These are phyloP conservation scores for Scaptomyza pallida DNA, from an alignment of 1,140 invertebrate species.

Conservation along the genomic window DNA sequence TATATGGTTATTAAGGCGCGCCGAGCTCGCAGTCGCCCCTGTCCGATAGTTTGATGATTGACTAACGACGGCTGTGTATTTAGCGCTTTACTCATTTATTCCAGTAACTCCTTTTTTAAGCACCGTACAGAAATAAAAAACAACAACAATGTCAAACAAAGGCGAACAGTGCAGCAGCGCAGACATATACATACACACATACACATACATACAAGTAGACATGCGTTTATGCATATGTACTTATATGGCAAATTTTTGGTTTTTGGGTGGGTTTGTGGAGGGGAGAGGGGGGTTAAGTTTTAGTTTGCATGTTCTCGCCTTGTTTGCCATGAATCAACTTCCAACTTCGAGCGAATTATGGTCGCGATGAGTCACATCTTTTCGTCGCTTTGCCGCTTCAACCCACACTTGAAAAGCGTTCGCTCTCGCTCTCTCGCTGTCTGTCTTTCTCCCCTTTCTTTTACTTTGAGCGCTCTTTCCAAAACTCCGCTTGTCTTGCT, in stretches of 20 bases:
- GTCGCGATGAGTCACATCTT: constrained; percentile 65
- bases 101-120: constrained; percentile 44
- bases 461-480: constrained; percentile 39
- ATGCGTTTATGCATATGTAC: constrained; percentile 12
- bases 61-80: constrained; percentile 34
- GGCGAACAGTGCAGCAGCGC: constrained; percentile 21
- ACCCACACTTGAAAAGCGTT: constrained; percentile 55
- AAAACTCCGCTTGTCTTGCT: constrained; percentile 42
- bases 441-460: constrained; percentile 6
- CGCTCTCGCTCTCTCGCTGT: constrained; percentile 4
- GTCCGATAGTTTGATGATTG: constrained; percentile 51
- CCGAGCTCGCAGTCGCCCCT: constrained; percentile 26
- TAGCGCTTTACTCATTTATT: constrained; percentile 31
- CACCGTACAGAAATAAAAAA: constrained; percentile 15
- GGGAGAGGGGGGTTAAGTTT: constrained; percentile 3
- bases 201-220: neutral
- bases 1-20: constrained; percentile 69
- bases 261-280: constrained; percentile 7
- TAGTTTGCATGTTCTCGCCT: constrained; percentile 43
- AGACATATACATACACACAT: neutral
- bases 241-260: constrained; percentile 36
- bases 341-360: constrained; percentile 73
- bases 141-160: constrained; percentile 35
- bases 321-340: constrained; percentile 75
- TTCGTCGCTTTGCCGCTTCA: constrained; percentile 24